phyloP scores from a whole-genome alignment of 2,888 invertebrate genomes.

The Rhagium mordax region DNA sequence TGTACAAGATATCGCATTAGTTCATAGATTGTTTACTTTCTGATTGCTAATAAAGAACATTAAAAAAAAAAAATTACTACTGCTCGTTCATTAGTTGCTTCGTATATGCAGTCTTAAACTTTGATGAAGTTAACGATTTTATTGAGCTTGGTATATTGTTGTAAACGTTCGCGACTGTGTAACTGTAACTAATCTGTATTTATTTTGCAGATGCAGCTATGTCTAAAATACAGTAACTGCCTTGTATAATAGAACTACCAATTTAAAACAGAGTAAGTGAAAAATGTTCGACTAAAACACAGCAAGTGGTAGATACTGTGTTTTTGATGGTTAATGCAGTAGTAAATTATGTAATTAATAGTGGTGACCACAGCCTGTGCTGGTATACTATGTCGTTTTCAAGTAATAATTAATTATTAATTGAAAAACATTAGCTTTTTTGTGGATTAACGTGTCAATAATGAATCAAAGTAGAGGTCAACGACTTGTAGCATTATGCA shows the following conservation, averaged over 20 bases:
- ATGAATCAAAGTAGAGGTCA: neutral
- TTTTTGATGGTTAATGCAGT: neutral
- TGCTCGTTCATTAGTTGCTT: no score
- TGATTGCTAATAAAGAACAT: no score
- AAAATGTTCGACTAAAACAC: neutral
- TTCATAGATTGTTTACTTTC: no score
- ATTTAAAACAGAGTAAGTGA: neutral
- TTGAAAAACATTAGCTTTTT: neutral
- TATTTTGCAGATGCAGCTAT: neutral
- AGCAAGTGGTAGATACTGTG: conserved; percentile 8
- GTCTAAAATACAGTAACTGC: neutral
- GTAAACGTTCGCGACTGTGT: no score
- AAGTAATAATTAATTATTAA: neutral
- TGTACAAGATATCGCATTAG: no score
- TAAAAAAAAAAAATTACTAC: no score
- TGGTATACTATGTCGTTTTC: neutral
- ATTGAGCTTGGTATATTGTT: no score
- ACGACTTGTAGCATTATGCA: neutral
- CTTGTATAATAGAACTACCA: neutral
- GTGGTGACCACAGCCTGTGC: neutral
- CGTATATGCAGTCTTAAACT: no score
- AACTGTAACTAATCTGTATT: no score
- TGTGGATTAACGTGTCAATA: neutral
- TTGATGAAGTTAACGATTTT: no score
- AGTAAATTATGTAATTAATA: neutral